Percentiles rank a stretch among this genome's conserved stretches.
Conservation (phyloP, 2,888 invertebrate species). For the Sepioteuthis lessoniana region DNA sequence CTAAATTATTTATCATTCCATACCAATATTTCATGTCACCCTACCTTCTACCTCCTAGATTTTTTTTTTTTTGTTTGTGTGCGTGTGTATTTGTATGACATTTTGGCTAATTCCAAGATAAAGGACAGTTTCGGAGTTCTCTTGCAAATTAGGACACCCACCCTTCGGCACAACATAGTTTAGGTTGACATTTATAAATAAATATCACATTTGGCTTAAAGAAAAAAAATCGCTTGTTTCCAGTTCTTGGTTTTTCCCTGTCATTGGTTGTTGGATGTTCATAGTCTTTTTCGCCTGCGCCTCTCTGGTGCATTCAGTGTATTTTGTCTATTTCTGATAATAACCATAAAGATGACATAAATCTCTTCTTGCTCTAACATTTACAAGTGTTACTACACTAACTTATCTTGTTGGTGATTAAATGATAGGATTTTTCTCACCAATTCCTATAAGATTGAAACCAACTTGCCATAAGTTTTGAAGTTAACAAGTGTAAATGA, state of each 20-base stretch:
- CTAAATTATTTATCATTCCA: background rate
- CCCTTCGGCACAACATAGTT: background rate
- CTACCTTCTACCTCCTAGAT: background rate
- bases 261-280: background rate
- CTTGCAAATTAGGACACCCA: slow-evolving; percentile 33
- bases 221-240: background rate
- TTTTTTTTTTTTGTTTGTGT: background rate
- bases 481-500: too few relatives aligned
- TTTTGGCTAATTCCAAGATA: background rate
- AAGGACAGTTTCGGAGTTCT: slow-evolving; percentile 18
- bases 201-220: background rate
- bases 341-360: background rate
- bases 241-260: background rate
- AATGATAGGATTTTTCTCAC: too few relatives aligned
- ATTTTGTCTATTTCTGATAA: background rate
- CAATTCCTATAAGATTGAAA: too few relatives aligned
- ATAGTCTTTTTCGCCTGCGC: background rate
- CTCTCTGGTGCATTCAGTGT: background rate
- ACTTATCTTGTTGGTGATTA: background rate
- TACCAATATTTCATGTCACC: background rate
- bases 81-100: slow-evolving; percentile 8
- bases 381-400: background rate
- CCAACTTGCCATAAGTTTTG: too few relatives aligned
- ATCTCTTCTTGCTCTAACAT: background rate
- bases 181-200: background rate